Base-by-base conservation (phyloP, 2,888 invertebrate genomes). In the Listrodromus nycthemerus region DNA sequence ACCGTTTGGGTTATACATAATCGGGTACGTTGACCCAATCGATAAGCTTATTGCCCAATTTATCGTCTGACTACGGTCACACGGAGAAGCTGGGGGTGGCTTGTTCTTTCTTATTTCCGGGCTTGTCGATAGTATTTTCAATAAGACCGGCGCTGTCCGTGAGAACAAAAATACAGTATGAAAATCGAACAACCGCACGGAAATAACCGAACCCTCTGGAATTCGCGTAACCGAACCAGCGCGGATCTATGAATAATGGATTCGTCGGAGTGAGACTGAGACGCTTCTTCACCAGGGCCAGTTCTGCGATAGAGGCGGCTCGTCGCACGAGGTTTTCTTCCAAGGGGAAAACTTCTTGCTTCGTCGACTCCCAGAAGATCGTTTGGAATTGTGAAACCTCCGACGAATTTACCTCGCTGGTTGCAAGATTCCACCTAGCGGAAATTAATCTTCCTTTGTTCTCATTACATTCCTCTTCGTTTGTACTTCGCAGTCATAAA, bases 401-500 rank as follows among this genome's bases (percentile, higher is more conserved):
- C 16, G 55, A 55, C 41, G 50, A 45, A 77, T 67, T 69, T 67
- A 41, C 24, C 55, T 61, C 19, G 41, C 55, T n/a, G 52, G 37
- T 41, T 27, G 37, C 67, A 33, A 30, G 50, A 19, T 77, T 77
- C 48, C 66, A 45, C 58, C 55, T 48, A 73, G 66, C 52, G 80
- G 48, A 73, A 80, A 80, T 80, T 73, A 55, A 80, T 80, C 66
- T 61, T 30, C 58, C 58, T 67, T 67, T 80, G 45, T 66, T 73
- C 80, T 48, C 67, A 27, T 37, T 61, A 58, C 24, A 58, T 41
- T 58, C 16, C 41, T 41, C 55, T 13, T 8, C 21, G 16, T 24
- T 58, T 27, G 24, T 16, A 1, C 33, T 55, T 33, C n/a, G 58
- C 24, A n/a, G 24, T 21, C n/a, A 52, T 55, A 27, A 71, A 65